Percentiles rank a stretch among this genome's conserved stretches.
Evolutionary conservation across 2,888 invertebrate species (phyloP).

Genomic region (Melanchra persicariae): DNA sequence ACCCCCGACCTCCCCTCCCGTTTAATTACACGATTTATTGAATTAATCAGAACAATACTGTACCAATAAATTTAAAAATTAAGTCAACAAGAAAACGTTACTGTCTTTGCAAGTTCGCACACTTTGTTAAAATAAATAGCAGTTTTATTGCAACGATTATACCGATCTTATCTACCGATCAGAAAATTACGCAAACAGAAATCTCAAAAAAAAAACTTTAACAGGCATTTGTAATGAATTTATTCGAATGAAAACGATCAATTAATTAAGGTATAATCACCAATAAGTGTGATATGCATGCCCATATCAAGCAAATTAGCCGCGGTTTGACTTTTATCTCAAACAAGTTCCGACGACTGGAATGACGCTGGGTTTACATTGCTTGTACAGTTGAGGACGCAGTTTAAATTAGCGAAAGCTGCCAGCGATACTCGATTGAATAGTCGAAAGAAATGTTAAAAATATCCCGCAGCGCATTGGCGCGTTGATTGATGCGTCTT

Average conservation of each 20-base stretch:
- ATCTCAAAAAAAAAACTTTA: slow-evolving; percentile 55
- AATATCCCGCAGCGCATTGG: slow-evolving; percentile 77
- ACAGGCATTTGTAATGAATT: slow-evolving; percentile 72
- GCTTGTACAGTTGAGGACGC: slow-evolving; percentile 44
- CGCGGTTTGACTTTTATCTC: slow-evolving; percentile 70
- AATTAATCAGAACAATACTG: slow-evolving; percentile 68
- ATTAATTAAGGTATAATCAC: slow-evolving; percentile 77
- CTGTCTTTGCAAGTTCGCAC: background rate
- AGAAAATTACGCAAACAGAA: slow-evolving; percentile 67
- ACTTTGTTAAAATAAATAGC: slow-evolving; percentile 25
- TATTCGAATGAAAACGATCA: slow-evolving; percentile 73
- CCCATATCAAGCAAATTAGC: slow-evolving; percentile 77
- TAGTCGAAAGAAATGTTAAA: slow-evolving; percentile 69
- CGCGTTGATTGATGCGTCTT: slow-evolving; percentile 85
- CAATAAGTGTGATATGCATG: slow-evolving; percentile 74
- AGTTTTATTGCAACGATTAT: slow-evolving; percentile 37
- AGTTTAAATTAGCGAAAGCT: slow-evolving; percentile 37
- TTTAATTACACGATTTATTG: slow-evolving; percentile 84
- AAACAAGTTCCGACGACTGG: slow-evolving; percentile 67
- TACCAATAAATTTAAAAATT: slow-evolving; percentile 36
- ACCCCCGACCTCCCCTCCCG: slow-evolving; percentile 74
- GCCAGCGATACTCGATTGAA: slow-evolving; percentile 62
- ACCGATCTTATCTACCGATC: slow-evolving; percentile 61
- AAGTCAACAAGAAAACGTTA: slow-evolving; percentile 32
- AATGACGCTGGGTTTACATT: slow-evolving; percentile 48